These are phyloP conservation scores for Gymnogyps californianus DNA, from an alignment of 2,113 vertebrate species.

Conservation along the genomic window DNA sequence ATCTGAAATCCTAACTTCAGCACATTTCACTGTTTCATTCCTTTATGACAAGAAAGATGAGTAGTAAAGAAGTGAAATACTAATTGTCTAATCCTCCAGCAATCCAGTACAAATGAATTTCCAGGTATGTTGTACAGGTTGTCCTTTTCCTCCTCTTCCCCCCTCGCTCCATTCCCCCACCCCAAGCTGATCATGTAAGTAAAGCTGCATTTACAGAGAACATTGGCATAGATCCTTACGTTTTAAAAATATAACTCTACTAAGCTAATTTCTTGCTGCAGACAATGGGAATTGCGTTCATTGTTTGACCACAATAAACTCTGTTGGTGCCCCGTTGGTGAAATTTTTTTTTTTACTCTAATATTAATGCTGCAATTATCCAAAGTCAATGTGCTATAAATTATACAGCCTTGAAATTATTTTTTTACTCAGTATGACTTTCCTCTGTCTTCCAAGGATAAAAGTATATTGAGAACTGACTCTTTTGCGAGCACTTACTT, in stretches of 20 bases:
- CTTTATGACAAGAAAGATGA: conserved; percentile 74
- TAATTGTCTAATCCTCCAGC: conserved; percentile 71
- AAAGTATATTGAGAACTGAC: conserved; percentile 77
- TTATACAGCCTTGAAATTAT: conserved; percentile 64
- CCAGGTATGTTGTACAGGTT: conserved; percentile 51
- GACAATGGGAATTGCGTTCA: conserved; percentile 41
- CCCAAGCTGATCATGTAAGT: conserved; percentile 34
- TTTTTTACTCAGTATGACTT: conserved; percentile 78
- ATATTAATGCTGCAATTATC: conserved; percentile 59
- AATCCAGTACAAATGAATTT: conserved; percentile 48
- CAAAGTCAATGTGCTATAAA: conserved; percentile 55
- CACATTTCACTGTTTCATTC: conserved; percentile 76
- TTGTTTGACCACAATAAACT: conserved; percentile 63
- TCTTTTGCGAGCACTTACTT: conserved; percentile 80
- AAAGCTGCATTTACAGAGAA: conserved; percentile 26
- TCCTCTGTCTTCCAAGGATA: conserved; percentile 73
- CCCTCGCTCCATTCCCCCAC: not conserved
- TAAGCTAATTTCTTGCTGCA: conserved; percentile 36
- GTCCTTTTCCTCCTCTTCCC: conserved; percentile 13
- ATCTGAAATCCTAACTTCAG: conserved; percentile 82
- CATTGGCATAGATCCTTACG: not conserved
- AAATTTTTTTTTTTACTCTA: conserved; percentile 55
- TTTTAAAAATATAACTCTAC: conserved; percentile 54
- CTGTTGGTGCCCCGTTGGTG: conserved; percentile 6
- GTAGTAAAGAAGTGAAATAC: conserved; percentile 66